Percentiles rank a stretch among this genome's conserved stretches.
Evolutionary conservation across 2,113 vertebrate genomes (phyloP).

Genomic region (Tursiops truncatus): DNA sequence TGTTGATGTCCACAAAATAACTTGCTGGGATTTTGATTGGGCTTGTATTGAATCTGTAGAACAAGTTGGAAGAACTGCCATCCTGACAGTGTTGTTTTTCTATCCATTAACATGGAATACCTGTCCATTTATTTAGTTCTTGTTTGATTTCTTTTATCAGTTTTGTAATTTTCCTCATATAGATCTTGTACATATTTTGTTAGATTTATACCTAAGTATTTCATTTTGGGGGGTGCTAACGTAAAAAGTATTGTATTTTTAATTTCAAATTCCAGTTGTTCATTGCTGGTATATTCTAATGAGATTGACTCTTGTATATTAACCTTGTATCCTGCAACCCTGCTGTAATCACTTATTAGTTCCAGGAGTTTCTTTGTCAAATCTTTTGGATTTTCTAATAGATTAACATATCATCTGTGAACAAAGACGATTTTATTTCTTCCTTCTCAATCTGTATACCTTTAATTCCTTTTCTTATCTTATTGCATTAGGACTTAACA

Average conservation of each 20-base stretch:
- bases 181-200: not conserved
- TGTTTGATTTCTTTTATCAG: not conserved
- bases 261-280: not conserved
- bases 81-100: not conserved
- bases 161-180: not conserved
- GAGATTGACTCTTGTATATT: not conserved
- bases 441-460: not conserved
- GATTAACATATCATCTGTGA: not conserved
- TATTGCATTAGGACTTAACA: not conserved
- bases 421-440: not conserved
- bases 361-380: not conserved
- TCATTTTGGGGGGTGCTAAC: not conserved
- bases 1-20: not conserved
- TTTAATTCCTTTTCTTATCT: not conserved
- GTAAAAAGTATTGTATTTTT: not conserved
- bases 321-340: not conserved
- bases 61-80: not conserved
- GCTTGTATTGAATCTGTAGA: not conserved
- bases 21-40: not conserved
- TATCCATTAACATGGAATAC: not conserved
- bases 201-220: not conserved
- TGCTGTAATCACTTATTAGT: not conserved
- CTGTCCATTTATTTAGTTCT: not conserved
- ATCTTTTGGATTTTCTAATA: not conserved
- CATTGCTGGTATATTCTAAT: not conserved